A percentile compares a stretch with the other conserved stretches of the same genome.
phyloP scores from a whole-genome alignment of 1,140 invertebrate species.

The Drosophila takahashii region DNA sequence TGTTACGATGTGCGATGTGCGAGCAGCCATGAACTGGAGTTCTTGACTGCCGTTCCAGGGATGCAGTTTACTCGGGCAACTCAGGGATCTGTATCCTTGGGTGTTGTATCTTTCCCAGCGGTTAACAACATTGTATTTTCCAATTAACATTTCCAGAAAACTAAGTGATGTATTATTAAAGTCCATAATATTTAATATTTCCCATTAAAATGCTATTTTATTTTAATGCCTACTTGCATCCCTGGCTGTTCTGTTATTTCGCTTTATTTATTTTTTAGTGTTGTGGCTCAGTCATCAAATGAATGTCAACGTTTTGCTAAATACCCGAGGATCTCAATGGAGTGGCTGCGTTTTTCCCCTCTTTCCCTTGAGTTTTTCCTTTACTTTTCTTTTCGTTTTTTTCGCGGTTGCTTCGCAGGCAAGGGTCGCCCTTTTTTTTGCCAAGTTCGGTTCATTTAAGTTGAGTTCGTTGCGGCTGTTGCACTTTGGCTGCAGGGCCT shows the following conservation, averaged over 20 bases:
- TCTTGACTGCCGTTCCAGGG: slow-evolving; percentile 6
- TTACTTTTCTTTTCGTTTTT: slow-evolving; percentile 22
- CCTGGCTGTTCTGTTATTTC: slow-evolving; percentile 12
- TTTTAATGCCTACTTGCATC: background rate
- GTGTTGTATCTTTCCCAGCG: background rate
- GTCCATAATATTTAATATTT: too few relatives aligned
- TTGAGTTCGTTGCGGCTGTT: slow-evolving; percentile 63
- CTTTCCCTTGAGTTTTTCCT: slow-evolving; percentile 8
- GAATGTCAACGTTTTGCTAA: slow-evolving; percentile 75
- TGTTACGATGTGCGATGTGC: slow-evolving; percentile 33
- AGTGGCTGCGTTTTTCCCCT: slow-evolving; percentile 16
- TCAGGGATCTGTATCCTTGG: slow-evolving; percentile 4
- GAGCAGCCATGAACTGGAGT: slow-evolving; percentile 17
- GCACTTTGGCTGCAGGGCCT: slow-evolving; percentile 68
- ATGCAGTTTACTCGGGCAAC: background rate
- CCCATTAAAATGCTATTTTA: too few relatives aligned
- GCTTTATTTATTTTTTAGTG: slow-evolving; percentile 15
- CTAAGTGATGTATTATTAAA: too few relatives aligned
- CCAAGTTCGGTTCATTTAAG: slow-evolving; percentile 42
- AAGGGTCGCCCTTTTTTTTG: slow-evolving; percentile 48
- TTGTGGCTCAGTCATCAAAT: slow-evolving; percentile 43
- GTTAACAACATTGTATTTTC: background rate
- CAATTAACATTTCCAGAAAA: background rate
- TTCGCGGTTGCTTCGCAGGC: slow-evolving; percentile 30
- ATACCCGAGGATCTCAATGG: slow-evolving; percentile 64